Evolutionary conservation across 2,888 invertebrate genomes (phyloP).

Genomic region (Xanthia icteritia): DNA sequence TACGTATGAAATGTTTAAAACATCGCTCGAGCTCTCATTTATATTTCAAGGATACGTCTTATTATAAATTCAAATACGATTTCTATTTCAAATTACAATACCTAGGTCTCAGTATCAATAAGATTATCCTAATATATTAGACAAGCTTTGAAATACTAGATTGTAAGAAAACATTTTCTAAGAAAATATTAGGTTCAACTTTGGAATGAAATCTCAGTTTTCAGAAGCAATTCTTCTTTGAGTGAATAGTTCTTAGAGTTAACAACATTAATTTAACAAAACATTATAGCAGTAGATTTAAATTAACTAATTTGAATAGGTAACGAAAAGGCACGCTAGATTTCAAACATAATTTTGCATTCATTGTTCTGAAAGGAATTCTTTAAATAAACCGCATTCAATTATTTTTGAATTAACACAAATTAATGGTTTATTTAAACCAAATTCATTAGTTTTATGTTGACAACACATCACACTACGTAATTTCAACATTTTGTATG

Average conservation of each 20-base stretch:
- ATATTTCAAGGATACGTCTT: not conserved
- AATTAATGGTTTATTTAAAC: not conserved
- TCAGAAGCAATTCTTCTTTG: not conserved
- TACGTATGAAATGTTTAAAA: not conserved
- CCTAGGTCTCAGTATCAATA: not conserved
- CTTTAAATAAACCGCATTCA: not conserved
- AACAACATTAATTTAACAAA: not conserved
- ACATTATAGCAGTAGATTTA: not conserved
- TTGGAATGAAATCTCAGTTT: not conserved
- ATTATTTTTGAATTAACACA: too few relatives aligned
- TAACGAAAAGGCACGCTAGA: too few relatives aligned
- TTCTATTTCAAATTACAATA: not conserved
- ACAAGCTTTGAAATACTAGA: not conserved
- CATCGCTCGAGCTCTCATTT: not conserved
- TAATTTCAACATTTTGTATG: too few relatives aligned
- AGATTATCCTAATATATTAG: not conserved
- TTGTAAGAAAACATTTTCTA: not conserved
- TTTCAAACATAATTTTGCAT: too few relatives aligned
- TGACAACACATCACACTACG: too few relatives aligned
- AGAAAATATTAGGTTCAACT: not conserved
- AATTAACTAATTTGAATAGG: not conserved
- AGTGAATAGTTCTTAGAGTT: not conserved
- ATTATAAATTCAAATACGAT: not conserved
- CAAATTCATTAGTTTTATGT: not conserved
- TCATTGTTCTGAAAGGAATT: not conserved